Evolutionary conservation across 2,797 vertebrate genomes (phyloP), one percentile per base, ranked within the genome.

Genomic region (Distichodus sexfasciatus): DNA sequence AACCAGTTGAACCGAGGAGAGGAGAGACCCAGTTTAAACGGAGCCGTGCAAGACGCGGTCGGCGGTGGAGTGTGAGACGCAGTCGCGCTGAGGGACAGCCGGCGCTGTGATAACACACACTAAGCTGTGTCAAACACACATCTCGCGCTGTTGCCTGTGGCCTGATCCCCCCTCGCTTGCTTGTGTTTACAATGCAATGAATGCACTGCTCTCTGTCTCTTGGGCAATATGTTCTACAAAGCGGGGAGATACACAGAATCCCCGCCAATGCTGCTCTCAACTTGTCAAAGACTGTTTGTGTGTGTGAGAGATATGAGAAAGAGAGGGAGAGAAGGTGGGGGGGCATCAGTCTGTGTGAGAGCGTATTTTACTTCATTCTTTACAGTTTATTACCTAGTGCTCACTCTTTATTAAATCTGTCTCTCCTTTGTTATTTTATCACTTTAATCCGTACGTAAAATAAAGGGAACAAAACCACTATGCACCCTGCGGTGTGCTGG

Each of bases 41-140:
- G 6, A 46, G 28, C 47, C 61, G 12, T 43, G 31, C 28, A 24
- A 66, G 62, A 50, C 53, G 14, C 19, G 46, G 50, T 55, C 6
- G 19, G 71, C 28, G 64, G 71, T 7, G 31, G 23, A 47, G 47
- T 63, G 65, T 58, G 64, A 1, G 12, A 44, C 53, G 28, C 10
- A 46, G 40, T 64, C 41, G 40, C 44, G 8, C 43, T 28, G 31
- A 50, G 54, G 15, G 65, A 44, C 69, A 65, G 33, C 6, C 23
- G 31, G 44, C n/a, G n/a, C 26, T 47, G 43, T 53, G 61, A 66
- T 68, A 61, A 78, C 69, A 69, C 60, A 43, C 23, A n/a, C 38
- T 47, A 54, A 72, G 21, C 62, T 35, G 43, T 73, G 66, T 76
- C 57, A 70, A 48, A 73, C 74, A 67, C 35, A 35, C 48, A 61